These are phyloP conservation scores for Drosophila biarmipes DNA, from an alignment of 1,140 invertebrate genomes.

Conservation along the genomic window DNA sequence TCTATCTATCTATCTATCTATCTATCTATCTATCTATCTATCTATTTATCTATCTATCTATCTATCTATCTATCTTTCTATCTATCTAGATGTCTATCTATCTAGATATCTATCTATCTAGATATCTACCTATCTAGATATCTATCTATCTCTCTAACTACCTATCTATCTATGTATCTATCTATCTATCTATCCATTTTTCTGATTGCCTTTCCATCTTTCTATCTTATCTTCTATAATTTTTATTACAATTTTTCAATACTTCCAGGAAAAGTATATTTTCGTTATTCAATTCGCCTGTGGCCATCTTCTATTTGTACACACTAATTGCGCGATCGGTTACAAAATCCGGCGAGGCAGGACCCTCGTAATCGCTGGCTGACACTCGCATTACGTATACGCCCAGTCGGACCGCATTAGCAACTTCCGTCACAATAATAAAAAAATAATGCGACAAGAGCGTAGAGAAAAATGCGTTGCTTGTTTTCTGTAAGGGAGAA, in stretches of 20 bases:
- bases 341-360: conserved; percentile 29
- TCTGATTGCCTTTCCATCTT: too few species aligned
- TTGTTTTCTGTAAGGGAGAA: conserved; percentile 65
- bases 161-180: too few species aligned
- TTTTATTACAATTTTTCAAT: not conserved
- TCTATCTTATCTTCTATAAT: too few species aligned
- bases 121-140: too few species aligned
- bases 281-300: not conserved
- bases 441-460: conserved; percentile 25
- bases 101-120: too few species aligned
- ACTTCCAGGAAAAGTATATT: not conserved
- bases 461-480: conserved; percentile 43
- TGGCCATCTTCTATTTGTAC: conserved; percentile 5
- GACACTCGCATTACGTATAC: conserved; percentile 66
- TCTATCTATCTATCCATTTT: not conserved
- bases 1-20: too few species aligned
- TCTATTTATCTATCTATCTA: too few species aligned
- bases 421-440: conserved; percentile 63
- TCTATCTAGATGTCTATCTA: too few species aligned
- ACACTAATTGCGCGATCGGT: conserved; percentile 28
- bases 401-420: conserved; percentile 48
- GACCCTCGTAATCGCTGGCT: conserved; percentile 32
- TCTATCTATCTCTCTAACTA: too few species aligned
- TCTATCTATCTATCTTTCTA: too few species aligned
- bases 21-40: too few species aligned